Conservation (phyloP, 2,888 invertebrate species). For the Dromius quadrimaculatus region DNA sequence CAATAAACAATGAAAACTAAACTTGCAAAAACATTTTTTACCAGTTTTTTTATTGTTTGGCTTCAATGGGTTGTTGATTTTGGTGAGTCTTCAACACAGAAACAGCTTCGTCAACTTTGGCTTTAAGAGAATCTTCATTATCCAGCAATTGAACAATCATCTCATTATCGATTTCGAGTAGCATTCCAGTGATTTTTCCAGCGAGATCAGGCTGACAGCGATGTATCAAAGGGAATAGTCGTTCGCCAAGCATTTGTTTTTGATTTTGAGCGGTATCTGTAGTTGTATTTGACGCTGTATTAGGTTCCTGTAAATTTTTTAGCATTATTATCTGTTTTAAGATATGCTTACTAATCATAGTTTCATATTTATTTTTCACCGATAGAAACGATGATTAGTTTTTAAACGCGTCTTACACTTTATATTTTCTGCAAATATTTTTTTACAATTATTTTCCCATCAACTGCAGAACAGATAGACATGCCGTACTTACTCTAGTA, state of each 20-base stretch:
- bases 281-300: slow-evolving; percentile 67
- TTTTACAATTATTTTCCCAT: no score
- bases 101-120: slow-evolving; percentile 97
- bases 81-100: slow-evolving; percentile 98
- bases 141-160: slow-evolving; percentile 97
- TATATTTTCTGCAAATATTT: no score
- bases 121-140: slow-evolving; percentile 92
- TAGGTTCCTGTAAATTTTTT: slow-evolving; percentile 22
- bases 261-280: slow-evolving; percentile 96
- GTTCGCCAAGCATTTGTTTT: slow-evolving; percentile 98
- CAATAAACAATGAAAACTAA: not conserved
- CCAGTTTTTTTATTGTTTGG: slow-evolving; percentile 27
- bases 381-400: no score
- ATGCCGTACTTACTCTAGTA: no score
- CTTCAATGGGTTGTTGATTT: slow-evolving; percentile 75
- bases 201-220: slow-evolving; percentile 93
- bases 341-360: no score
- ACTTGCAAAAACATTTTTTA: not conserved
- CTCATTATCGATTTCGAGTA: slow-evolving; percentile 97
- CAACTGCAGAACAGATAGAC: no score
- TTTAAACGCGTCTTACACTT: no score
- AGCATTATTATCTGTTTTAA: no score
- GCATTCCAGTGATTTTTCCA: slow-evolving; percentile 99
- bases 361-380: no score
- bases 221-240: slow-evolving; percentile 95